Evolutionary conservation across 30 jellyfish, hydroid and myxozoan genomes (phyloP), one percentile per base, ranked within the genome.

Genomic region (Catostylus mosaicus): DNA sequence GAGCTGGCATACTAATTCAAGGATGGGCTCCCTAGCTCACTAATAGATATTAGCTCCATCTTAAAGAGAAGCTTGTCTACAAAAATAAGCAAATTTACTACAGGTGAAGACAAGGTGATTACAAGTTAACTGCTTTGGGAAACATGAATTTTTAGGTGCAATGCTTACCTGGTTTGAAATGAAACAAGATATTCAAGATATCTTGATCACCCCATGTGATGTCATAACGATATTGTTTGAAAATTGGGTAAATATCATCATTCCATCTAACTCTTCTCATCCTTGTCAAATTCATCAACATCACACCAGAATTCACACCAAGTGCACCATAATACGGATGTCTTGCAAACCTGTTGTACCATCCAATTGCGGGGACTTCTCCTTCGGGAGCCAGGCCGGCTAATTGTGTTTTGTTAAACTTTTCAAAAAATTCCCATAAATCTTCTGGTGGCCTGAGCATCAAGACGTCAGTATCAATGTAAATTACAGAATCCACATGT

Each of bases 171-270:
- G 95, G 95, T 23, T 92, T 94, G 45, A 62, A 59, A 74, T 79
- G 94, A 82, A 92, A 86, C 87, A 78, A 54, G 16, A 92, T 92
- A 54, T 92, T 92, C 38, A 92, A 73, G 30, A 92, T 57, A 57
- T 85, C 96, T 75, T 92, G 98, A 75, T 92, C 98, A 26, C 98
- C 98, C 91, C 92, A 92, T 19, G 94, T 59, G 22, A 92, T 78
- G 60, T 72, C 78, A 51, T 61, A 67, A n/a, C 85, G 77, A 45
- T 85, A 73, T 4, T 69, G 77, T 40, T 80, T 75, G 65, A 70
- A 86, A 34, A 92, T 85, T 12, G 90, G 91, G 48, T 66, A 37
- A 31, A 92, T 40, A 33, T 78, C 81, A 10, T 81, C 43, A 77
- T 84, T 90, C 96, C 96, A 85, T 0, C 77, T 66, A 10, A 54